These are phyloP conservation scores for Poecilia latipinna DNA, from an alignment of 2,113 vertebrate species.

Conservation along the genomic window DNA sequence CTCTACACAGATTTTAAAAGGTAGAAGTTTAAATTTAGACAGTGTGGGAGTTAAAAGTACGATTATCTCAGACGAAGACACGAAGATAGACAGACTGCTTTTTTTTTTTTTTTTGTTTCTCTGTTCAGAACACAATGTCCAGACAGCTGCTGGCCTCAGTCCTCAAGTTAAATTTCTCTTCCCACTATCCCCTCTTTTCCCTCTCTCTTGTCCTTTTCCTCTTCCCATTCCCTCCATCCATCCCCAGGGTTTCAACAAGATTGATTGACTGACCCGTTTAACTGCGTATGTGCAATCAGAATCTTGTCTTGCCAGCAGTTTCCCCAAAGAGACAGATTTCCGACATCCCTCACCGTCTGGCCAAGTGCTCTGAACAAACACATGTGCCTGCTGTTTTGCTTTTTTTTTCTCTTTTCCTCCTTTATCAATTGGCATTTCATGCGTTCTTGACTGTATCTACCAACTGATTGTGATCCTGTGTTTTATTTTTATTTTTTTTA, in stretches of 20 bases:
- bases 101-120: slow-evolving; percentile 5
- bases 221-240: slow-evolving; percentile 46
- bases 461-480: slow-evolving; percentile 24
- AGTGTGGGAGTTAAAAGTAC: background rate
- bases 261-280: slow-evolving; percentile 58
- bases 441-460: slow-evolving; percentile 28
- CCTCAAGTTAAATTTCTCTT: slow-evolving; percentile 36
- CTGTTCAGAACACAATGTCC: slow-evolving; percentile 66
- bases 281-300: slow-evolving; percentile 48
- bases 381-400: background rate
- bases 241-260: slow-evolving; percentile 59
- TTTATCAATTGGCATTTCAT: slow-evolving; percentile 25
- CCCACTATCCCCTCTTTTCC: slow-evolving; percentile 37
- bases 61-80: background rate
- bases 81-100: slow-evolving; percentile 10
- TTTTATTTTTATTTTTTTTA: slow-evolving; percentile 6
- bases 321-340: slow-evolving; percentile 60
- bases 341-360: slow-evolving; percentile 42
- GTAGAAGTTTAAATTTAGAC: background rate
- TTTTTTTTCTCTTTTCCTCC: background rate
- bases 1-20: background rate
- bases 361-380: slow-evolving; percentile 33
- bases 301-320: slow-evolving; percentile 41
- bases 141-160: slow-evolving; percentile 62
- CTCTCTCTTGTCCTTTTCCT: slow-evolving; percentile 32